These are phyloP conservation scores for Drosophila hydei DNA, from an alignment of 1,140 invertebrate genomes.

Conservation along the genomic window DNA sequence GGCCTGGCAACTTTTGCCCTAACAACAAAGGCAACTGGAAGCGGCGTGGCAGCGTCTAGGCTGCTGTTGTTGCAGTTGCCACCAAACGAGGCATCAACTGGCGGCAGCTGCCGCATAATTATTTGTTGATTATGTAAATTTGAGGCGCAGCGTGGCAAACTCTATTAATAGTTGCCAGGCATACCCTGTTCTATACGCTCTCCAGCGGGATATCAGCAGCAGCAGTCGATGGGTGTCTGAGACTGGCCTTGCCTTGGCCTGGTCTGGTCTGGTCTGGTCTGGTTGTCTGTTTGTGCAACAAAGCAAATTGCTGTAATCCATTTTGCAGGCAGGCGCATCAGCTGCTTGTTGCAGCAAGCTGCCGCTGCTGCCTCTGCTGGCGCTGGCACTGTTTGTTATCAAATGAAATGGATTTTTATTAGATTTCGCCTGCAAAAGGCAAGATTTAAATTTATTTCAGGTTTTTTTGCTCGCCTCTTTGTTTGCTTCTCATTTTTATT, in stretches of 20 bases:
- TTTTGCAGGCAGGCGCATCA: constrained; percentile 74
- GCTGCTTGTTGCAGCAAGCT: constrained; percentile 45
- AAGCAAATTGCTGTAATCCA: constrained; percentile 77
- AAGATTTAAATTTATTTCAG: constrained; percentile 76
- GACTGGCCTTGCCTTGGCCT: background rate
- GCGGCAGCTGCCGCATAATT: constrained; percentile 74
- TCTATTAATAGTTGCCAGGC: constrained; percentile 64
- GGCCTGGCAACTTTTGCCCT: constrained; percentile 64
- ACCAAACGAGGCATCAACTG: constrained; percentile 1
- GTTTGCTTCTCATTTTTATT: constrained; percentile 17
- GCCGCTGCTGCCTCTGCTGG: background rate
- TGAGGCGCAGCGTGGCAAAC: constrained; percentile 32
- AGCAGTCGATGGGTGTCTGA: background rate
- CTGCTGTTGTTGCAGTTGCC: constrained; percentile 14
- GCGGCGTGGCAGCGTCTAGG: background rate
- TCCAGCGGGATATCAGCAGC: background rate
- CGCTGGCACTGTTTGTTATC: constrained; percentile 46
- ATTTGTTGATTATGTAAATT: constrained; percentile 81
- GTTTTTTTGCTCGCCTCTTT: constrained; percentile 42
- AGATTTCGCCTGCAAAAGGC: constrained; percentile 70
- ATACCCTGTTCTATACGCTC: background rate
- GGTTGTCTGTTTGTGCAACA: constrained; percentile 70
- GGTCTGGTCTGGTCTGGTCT: background rate
- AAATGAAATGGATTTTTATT: constrained; percentile 79
- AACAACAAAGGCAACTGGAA: constrained; percentile 33